phyloP scores from a whole-genome alignment of 2,113 vertebrate species.

The Nycticorax nycticorax region DNA sequence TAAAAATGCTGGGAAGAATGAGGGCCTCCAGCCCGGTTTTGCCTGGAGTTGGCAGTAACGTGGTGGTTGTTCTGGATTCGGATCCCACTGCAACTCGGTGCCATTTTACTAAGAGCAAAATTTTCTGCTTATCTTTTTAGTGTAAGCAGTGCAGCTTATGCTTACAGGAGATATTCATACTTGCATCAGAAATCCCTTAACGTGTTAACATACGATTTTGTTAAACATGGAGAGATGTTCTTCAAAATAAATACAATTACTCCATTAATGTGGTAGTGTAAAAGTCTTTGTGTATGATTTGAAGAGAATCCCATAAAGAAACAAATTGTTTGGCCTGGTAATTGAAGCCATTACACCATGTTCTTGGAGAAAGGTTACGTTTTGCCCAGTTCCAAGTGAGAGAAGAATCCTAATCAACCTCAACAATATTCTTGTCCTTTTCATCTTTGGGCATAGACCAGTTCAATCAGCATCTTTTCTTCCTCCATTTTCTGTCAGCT shows the following conservation, averaged over 20 bases:
- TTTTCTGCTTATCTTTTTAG: background rate
- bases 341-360: background rate
- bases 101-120: background rate
- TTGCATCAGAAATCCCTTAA: background rate
- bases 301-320: background rate
- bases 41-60: background rate
- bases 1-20: conserved; percentile 33
- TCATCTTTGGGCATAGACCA: background rate
- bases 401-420: background rate
- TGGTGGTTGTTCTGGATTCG: background rate
- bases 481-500: background rate
- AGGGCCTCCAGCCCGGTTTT: background rate
- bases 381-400: background rate
- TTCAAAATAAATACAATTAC: background rate
- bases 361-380: background rate
- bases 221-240: background rate
- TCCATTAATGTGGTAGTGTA: background rate
- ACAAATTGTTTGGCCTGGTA: background rate
- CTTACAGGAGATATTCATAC: background rate
- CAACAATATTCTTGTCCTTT: background rate
- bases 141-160: background rate
- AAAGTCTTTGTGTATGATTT: background rate
- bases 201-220: background rate
- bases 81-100: background rate
- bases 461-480: background rate